These are phyloP conservation scores for Glareola pratincola DNA, from an alignment of 2,113 vertebrate genomes.

Conservation along the genomic window DNA sequence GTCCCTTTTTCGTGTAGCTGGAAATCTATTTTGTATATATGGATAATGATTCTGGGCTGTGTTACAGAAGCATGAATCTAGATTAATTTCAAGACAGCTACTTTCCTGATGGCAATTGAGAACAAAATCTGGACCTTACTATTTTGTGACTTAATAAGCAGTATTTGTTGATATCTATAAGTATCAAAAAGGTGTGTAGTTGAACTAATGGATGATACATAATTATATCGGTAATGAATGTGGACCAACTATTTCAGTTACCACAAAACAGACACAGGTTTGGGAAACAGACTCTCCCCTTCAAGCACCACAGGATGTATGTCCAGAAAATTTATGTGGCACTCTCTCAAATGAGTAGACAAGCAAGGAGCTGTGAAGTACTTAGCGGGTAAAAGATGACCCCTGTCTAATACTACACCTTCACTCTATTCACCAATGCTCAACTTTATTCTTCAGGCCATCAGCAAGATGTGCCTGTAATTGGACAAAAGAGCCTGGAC, in stretches of 20 bases:
- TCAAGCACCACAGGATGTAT: background rate
- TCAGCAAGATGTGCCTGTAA: background rate
- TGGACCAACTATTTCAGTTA: background rate
- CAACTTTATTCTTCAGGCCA: background rate
- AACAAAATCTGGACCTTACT: background rate
- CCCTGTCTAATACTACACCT: background rate
- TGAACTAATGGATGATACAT: background rate
- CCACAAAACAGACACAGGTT: background rate
- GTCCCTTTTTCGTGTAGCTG: background rate
- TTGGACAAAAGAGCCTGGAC: background rate
- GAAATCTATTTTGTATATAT: background rate
- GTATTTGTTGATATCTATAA: background rate
- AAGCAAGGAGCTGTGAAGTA: background rate
- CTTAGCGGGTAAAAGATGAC: background rate
- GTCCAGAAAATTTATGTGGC: background rate
- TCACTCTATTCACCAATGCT: background rate
- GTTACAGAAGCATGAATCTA: background rate
- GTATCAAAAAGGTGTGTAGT: background rate
- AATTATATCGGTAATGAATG: background rate
- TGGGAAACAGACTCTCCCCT: background rate
- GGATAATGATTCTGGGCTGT: background rate
- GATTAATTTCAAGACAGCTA: background rate
- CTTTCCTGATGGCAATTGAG: background rate
- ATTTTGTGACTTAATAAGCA: background rate
- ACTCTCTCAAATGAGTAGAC: background rate